A percentile compares a stretch with the other conserved stretches of the same genome.
Evolutionary conservation across 2,888 invertebrate species (phyloP).

Genomic region (Diploptera punctata): DNA sequence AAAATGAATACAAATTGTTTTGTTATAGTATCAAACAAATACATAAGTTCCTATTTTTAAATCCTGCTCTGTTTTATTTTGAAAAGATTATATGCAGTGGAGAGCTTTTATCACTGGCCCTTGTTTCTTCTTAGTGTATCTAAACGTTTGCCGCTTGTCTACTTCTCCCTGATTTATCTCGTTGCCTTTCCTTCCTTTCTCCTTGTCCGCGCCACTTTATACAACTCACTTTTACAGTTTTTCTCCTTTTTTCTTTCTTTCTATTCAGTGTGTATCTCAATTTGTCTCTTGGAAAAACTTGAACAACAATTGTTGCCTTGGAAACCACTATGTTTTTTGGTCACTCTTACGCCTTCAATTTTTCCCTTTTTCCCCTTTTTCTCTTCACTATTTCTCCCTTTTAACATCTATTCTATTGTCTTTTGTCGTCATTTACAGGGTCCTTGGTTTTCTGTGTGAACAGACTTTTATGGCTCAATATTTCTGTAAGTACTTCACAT

Average conservation of each 20-base stretch:
- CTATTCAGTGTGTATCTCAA: slow-evolving; percentile 16
- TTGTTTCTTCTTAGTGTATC: slow-evolving; percentile 14
- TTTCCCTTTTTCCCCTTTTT: too few relatives aligned
- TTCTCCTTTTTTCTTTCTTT: slow-evolving; percentile 5
- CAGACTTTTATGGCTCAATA: not conserved
- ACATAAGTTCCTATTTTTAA: too few relatives aligned
- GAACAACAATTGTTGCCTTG: not conserved
- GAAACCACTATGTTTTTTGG: not conserved
- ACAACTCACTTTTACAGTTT: not conserved
- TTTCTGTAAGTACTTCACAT: not conserved
- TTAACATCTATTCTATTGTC: not conserved
- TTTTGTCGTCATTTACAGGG: not conserved
- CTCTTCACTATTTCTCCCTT: not conserved
- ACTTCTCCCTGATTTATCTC: slow-evolving; percentile 18
- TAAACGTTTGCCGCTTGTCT: slow-evolving; percentile 12
- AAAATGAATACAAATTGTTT: too few relatives aligned
- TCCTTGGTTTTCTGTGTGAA: not conserved
- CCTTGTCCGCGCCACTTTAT: slow-evolving; percentile 16
- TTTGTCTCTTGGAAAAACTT: slow-evolving; percentile 10
- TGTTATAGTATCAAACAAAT: too few relatives aligned
- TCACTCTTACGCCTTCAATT: not conserved
- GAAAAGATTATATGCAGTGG: not conserved
- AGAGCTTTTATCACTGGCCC: not conserved
- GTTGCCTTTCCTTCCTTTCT: slow-evolving; percentile 23
- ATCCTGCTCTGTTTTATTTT: not conserved